phyloP scores from a whole-genome alignment of 1,140 invertebrate species.

The Euura lappo region DNA sequence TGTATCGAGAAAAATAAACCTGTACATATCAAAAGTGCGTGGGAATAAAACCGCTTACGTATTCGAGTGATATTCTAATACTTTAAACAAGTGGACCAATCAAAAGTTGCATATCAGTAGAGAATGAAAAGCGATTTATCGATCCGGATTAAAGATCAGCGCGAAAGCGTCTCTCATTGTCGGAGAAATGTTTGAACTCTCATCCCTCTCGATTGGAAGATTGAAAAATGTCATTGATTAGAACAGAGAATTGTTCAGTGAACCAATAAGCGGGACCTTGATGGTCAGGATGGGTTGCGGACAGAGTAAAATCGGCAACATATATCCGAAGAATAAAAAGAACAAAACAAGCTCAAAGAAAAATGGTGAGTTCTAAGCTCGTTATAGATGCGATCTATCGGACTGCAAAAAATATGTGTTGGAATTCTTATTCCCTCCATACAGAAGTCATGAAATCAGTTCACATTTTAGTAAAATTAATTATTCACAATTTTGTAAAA shows the following conservation, averaged over 20 bases:
- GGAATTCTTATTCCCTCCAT: too few relatives aligned
- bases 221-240: neutral
- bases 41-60: neutral
- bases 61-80: neutral
- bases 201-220: too few relatives aligned
- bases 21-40: neutral
- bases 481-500: too few relatives aligned
- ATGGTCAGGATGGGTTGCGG: constrained; percentile 64
- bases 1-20: neutral
- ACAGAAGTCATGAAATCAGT: too few relatives aligned
- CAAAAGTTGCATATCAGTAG: neutral
- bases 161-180: too few relatives aligned
- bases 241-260: neutral
- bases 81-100: neutral
- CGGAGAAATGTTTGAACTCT: too few relatives aligned
- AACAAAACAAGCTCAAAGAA: constrained; percentile 60
- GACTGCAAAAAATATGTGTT: too few relatives aligned
- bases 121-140: too few relatives aligned
- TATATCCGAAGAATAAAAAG: constrained; percentile 64
- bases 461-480: too few relatives aligned
- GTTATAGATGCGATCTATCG: too few relatives aligned
- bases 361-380: constrained; percentile 43
- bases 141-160: too few relatives aligned
- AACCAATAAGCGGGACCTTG: neutral
- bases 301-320: constrained; percentile 65